Evolutionary conservation across 2,888 invertebrate species (phyloP), one percentile per base, ranked within the genome.

Genomic region (Electrophaes corylata): DNA sequence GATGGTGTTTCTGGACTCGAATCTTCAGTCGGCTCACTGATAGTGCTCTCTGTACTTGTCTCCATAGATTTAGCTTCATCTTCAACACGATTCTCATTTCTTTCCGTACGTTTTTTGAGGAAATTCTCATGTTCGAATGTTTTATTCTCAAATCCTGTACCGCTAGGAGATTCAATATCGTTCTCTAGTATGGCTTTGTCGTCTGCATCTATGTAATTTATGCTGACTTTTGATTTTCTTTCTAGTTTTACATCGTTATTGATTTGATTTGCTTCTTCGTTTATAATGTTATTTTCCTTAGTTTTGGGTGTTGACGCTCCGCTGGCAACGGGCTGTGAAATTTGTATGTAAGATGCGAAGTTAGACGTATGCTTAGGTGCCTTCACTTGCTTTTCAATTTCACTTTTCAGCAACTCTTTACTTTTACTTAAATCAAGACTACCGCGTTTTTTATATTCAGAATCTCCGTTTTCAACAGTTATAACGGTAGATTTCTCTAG

Each of bases 331-430:
- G 92, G 91, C 69, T 91, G 90, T 3, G 92, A 92, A 59, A 91
- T 91, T 72, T 93, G 93, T 71, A 94, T 94, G 75, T 93, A 94
- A 52, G 94, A 94, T 56, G 94, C 93, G 75, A 93, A 93, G 78
- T 94, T 93, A 66, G 93, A 93, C 4, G 93, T 92, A 48, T 93
- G 93, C 73, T 92, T 92, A 12, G 90, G 88, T 10, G 83, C 75
- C 70, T 88, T 90, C 0, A 89, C 85, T 67, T 90, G 89, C 60
- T 91, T 91, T 53, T 90, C 87, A 48, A 89, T 86, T 65, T 88
- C 88, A 45, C 79, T 88, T 68, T 85, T 87, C 6, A 90, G 64
- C 12, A 73, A 71, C 59, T 86, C 83, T 61, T 83, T 81, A 6
- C 72, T 60, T 57, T 75, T 70, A 68, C 78, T 75, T 5, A 70